Evolutionary conservation across 2,113 vertebrate genomes (phyloP).

Genomic region (Syrmaticus mikado): DNA sequence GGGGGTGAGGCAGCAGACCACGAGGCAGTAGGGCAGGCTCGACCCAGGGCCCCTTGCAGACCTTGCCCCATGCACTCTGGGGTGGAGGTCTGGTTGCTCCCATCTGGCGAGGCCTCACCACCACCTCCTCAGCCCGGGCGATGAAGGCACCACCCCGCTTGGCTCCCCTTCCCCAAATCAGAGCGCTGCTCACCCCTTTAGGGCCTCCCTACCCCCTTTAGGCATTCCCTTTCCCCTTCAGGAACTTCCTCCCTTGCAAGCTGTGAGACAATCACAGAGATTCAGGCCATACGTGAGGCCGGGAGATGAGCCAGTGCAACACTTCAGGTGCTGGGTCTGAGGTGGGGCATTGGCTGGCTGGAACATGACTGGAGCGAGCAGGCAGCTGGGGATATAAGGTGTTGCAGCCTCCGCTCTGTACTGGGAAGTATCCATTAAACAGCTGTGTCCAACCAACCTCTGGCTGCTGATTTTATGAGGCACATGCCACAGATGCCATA

Average conservation of each 20-base stretch:
- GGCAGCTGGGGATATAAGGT: not conserved
- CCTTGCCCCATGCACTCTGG: not conserved
- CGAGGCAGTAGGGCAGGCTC: not conserved
- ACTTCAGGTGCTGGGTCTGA: not conserved
- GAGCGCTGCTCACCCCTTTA: not conserved
- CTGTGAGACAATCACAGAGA: not conserved
- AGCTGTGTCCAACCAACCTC: constrained; percentile 61
- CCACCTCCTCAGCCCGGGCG: fast-evolving
- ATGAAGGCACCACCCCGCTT: not conserved
- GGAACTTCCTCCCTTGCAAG: not conserved
- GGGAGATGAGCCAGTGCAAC: not conserved
- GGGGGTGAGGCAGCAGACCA: not conserved
- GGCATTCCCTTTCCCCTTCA: not conserved
- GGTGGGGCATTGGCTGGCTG: not conserved
- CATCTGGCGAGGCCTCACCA: not conserved
- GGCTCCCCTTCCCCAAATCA: not conserved
- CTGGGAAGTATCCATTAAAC: constrained; percentile 62
- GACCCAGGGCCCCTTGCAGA: not conserved
- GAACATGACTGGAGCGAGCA: not conserved
- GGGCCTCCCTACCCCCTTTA: not conserved
- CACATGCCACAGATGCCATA: not conserved
- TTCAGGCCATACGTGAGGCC: not conserved
- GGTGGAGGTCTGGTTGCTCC: not conserved
- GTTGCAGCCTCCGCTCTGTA: not conserved
- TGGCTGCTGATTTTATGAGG: fast-evolving